Percentiles rank a stretch among this genome's conserved stretches.
Evolutionary conservation across 2,797 vertebrate genomes (phyloP).

Genomic region (Protonibea diacanthus): DNA sequence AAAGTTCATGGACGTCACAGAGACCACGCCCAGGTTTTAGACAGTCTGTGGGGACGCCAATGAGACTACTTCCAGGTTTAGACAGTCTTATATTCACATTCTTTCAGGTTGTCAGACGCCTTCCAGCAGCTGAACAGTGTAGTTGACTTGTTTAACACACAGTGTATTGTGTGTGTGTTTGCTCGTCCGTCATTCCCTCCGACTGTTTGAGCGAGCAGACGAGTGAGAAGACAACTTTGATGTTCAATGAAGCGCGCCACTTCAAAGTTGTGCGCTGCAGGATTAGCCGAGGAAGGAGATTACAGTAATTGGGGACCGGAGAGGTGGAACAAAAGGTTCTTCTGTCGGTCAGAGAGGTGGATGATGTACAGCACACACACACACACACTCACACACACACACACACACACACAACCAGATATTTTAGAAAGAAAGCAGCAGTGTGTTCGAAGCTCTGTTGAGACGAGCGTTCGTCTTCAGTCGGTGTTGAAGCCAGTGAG

Average conservation of each 20-base stretch:
- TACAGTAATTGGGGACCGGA: constrained; percentile 77
- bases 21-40: too few species aligned
- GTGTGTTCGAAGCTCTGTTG: too few species aligned
- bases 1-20: too few species aligned
- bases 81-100: too few species aligned
- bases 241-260: constrained; percentile 66
- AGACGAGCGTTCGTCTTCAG: too few species aligned
- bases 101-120: not conserved
- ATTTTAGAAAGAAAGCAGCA: constrained; percentile 14
- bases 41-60: too few species aligned
- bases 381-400: not conserved
- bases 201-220: constrained; percentile 46
- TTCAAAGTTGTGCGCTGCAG: constrained; percentile 70
- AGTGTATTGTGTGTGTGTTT: constrained; percentile 34
- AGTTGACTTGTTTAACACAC: too few species aligned
- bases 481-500: too few species aligned
- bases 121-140: not conserved
- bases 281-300: constrained; percentile 75
- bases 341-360: constrained; percentile 54
- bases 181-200: constrained; percentile 39
- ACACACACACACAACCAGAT: constrained; percentile 5
- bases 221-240: constrained; percentile 68
- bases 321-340: constrained; percentile 78
- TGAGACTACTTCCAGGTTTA: too few species aligned
- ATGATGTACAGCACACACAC: constrained; percentile 38